phyloP scores from a whole-genome alignment of 1,140 invertebrate genomes.

The Steinernema feltiae region DNA sequence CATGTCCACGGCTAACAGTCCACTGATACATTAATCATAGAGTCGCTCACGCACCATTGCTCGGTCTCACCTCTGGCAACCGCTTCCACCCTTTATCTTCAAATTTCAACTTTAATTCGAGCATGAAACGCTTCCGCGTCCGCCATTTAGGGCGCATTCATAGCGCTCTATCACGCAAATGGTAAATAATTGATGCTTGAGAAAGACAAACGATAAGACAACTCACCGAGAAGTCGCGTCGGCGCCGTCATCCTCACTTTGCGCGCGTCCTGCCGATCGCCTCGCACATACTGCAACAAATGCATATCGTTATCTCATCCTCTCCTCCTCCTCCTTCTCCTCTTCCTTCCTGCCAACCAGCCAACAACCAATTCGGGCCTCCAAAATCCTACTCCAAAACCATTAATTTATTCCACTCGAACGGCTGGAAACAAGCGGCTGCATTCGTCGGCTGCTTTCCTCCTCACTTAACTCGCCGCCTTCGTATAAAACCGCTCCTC shows the following conservation, averaged over 20 bases:
- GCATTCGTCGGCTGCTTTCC: neutral
- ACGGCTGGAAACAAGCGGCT: neutral
- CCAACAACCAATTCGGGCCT: neutral
- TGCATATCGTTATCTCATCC: neutral
- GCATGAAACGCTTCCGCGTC: no score
- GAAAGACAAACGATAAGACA: neutral
- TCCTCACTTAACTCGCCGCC: neutral
- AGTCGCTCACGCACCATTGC: no score
- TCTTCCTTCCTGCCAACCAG: neutral
- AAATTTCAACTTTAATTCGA: no score
- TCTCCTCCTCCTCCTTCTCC: neutral
- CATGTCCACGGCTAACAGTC: no score
- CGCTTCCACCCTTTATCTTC: no score
- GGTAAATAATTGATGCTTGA: neutral
- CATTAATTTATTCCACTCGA: constrained; percentile 8
- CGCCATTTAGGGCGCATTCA: no score
- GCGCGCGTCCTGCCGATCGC: neutral
- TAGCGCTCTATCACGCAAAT: neutral
- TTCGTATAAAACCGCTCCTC: neutral
- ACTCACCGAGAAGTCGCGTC: neutral
- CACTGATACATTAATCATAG: no score
- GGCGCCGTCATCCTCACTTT: neutral
- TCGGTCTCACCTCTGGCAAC: no score
- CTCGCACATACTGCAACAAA: constrained; percentile 3
- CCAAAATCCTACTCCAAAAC: constrained; percentile 13